Percentiles rank a stretch among this genome's conserved stretches.
These are phyloP conservation scores for Megalops atlanticus DNA, from an alignment of 2,113 vertebrate species.

Conservation along the genomic window DNA sequence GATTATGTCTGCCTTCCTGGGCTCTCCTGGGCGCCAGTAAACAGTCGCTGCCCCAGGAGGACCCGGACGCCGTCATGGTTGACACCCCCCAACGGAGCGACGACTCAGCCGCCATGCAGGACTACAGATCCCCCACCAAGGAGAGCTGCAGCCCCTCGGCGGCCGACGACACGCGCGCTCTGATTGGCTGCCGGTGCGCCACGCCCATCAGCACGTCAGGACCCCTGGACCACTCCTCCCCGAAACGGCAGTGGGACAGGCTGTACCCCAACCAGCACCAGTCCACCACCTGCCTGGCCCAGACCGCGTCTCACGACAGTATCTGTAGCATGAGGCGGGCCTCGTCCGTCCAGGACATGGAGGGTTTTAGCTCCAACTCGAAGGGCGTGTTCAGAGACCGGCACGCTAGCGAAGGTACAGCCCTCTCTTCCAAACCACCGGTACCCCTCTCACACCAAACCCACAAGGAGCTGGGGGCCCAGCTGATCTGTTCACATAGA, in stretches of 20 bases:
- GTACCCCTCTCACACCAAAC: background rate
- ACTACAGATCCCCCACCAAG: constrained; percentile 85
- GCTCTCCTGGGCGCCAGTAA: constrained; percentile 88
- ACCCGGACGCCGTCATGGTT: constrained; percentile 87
- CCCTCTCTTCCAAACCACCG: background rate
- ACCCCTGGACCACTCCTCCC: constrained; percentile 92
- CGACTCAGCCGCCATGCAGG: constrained; percentile 83
- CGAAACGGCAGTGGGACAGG: constrained; percentile 85
- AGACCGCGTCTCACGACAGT: constrained; percentile 84
- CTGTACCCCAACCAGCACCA: constrained; percentile 78
- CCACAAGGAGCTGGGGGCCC: background rate
- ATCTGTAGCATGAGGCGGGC: constrained; percentile 88
- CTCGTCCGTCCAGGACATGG: constrained; percentile 92
- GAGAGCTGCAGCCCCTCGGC: constrained; percentile 92
- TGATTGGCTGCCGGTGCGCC: constrained; percentile 87
- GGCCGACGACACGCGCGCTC: constrained; percentile 89
- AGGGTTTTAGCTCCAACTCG: constrained; percentile 82
- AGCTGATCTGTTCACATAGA: background rate
- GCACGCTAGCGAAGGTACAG: constrained; percentile 94
- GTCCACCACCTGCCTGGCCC: constrained; percentile 80
- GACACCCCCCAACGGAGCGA: constrained; percentile 87
- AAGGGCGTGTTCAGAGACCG: constrained; percentile 88
- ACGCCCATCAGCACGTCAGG: constrained; percentile 85
- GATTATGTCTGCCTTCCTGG: constrained; percentile 85
- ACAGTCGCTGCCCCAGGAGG: constrained; percentile 94